Evolutionary conservation across 2,113 vertebrate genomes (phyloP), one percentile per base, ranked within the genome.

Genomic region (Colinus virginianus): DNA sequence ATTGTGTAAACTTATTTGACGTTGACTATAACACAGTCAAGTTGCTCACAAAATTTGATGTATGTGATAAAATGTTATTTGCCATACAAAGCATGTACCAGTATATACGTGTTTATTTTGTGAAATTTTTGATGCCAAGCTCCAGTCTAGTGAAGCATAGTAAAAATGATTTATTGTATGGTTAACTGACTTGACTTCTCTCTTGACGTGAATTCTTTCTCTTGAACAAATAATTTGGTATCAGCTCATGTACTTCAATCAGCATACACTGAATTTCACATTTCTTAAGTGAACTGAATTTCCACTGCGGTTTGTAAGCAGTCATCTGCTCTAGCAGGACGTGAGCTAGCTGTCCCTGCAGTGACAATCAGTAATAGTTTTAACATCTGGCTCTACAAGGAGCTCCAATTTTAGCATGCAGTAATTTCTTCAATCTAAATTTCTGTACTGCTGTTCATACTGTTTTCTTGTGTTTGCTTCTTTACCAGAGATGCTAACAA

Each of bases 31-130:
- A 62, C 62, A 20, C 4, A 88, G 36, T 48, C 71, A 28, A 36
- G 49, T 23, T 70, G 69, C 63, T 77, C 22, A 63, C 8, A 64
- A 83, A 81, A 55, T 84, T 63, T 64, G 90, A 93, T 93, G 95
- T 93, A 97, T 83, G 86, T 89, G 90, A 97, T 97, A 97, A 97
- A 96, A 96, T 78, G 92, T 92, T 95, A 97, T 95, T 90, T 90
- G 80, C 88, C 92, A 95, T 90, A 92, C 69, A 69, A 93, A 94
- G 92, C 81, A 96, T 94, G 94, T 96, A 96, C 95, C 90, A 96
- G 85, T 69, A 83, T 55, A 38, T 9, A 53, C 2, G 28, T 32
- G 77, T 88, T 74, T 45, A 20, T 23, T 81, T 6, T 34, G 23
- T 25, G 16, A 70, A 62, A 46, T 7, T 93, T 86, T n/a, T 61